Evolutionary conservation across 1,140 invertebrate genomes (phyloP), one percentile per base, ranked within the genome.

Genomic region (Ips typographus): DNA sequence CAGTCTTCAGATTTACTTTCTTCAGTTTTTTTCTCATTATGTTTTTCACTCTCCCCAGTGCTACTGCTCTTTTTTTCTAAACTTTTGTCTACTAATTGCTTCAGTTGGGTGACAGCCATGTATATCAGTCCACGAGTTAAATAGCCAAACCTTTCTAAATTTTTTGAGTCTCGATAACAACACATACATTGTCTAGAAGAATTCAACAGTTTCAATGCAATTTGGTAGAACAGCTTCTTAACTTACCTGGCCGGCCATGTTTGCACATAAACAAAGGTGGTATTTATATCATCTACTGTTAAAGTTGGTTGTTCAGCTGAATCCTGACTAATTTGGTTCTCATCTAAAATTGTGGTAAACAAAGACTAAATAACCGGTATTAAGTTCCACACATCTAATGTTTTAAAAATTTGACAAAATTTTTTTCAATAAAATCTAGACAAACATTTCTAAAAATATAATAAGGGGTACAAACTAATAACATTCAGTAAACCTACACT

Each of bases 111-210:
- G 38, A 92, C 86, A 47, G 89, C 86, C 61, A 90, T 83, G 70
- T 87, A 86, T 56, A 95, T 87, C 69, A 95, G 86, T 62, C 90
- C 91, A 77, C 95, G 93, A 52, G 93, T 90, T 61, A 95, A 83
- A 76, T 91, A 85, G 80, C 93, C 94, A 76, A 95, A 93, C 73
- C 92, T 85, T 80, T 95, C 93, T 83, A 94, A 93, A 78, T 95
- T 95, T 80, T 94, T 94, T 62, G 87, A 85, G 82, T 95, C 94
- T 71, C 93, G 88, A 81, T 93, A 95, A 82, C 92, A 93, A 81
- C 93, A 95, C 88, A 94, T 93, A 79, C 94, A 96, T 83, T 95
- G 94, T 76, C 92, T 90, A 79, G 72, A 85, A 87, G 51, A 63
- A 40, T 37, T 47, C 44, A 47, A 47, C 4, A 47, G n/a, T 47